These are phyloP conservation scores for Cephus runcator DNA, from an alignment of 2,888 invertebrate genomes.

Conservation along the genomic window DNA sequence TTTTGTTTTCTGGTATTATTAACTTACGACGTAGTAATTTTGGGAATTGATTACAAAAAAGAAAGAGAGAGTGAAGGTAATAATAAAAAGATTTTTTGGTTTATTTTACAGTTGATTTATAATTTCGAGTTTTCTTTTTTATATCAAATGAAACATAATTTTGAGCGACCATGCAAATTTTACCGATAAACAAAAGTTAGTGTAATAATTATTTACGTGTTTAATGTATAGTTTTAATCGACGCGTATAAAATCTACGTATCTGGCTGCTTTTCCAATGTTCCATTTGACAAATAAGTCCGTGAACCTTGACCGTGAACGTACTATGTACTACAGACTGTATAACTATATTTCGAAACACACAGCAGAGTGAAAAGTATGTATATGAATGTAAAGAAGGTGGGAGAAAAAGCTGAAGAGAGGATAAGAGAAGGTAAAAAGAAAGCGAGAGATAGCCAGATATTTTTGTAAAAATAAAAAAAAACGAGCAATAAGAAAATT, in stretches of 20 bases:
- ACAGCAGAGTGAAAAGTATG: neutral
- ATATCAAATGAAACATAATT: neutral
- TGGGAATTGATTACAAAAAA: neutral
- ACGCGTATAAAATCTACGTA: slow-evolving; percentile 15
- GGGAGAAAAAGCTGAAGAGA: slow-evolving; percentile 22
- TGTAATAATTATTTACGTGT: neutral
- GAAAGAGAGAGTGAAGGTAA: no score
- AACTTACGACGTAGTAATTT: neutral
- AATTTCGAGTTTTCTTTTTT: neutral
- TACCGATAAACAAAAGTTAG: neutral
- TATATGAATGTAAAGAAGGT: slow-evolving; percentile 6
- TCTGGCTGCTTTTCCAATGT: slow-evolving; percentile 8
- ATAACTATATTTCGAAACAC: slow-evolving; percentile 50
- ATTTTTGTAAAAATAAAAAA: neutral
- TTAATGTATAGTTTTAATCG: neutral
- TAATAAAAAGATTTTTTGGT: neutral
- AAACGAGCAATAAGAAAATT: neutral
- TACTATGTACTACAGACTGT: slow-evolving; percentile 50
- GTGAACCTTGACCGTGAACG: slow-evolving; percentile 58
- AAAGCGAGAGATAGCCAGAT: slow-evolving; percentile 29
- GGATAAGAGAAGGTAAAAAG: slow-evolving; percentile 33
- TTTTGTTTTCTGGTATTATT: neutral
- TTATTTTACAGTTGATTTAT: neutral
- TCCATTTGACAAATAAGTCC: slow-evolving; percentile 30
- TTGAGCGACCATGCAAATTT: neutral